Percentiles rank a stretch among this genome's conserved stretches.
phyloP scores from a whole-genome alignment of 2,888 invertebrate genomes.

The Parnassius apollo region DNA sequence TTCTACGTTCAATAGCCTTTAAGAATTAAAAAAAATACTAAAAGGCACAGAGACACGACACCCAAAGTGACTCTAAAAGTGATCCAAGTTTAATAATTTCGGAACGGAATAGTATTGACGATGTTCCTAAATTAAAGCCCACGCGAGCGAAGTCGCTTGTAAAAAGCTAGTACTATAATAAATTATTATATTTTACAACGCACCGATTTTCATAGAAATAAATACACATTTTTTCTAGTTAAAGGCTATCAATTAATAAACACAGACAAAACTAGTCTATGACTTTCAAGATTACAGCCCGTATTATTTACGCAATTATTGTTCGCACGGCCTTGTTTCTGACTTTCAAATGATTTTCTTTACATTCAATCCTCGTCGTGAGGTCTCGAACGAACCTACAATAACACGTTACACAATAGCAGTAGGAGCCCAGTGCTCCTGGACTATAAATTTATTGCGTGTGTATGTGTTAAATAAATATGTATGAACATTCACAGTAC shows the following conservation, averaged over 20 bases:
- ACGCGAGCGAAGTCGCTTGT: too few species aligned
- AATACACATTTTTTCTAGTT: not conserved
- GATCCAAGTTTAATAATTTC: too few species aligned
- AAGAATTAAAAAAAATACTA: too few species aligned
- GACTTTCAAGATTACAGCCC: slow-evolving; percentile 18
- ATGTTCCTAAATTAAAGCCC: too few species aligned
- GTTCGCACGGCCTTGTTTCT: slow-evolving; percentile 10
- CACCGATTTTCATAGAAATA: not conserved
- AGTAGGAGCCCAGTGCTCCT: not conserved
- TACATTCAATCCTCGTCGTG: slow-evolving; percentile 14
- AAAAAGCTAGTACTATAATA: too few species aligned
- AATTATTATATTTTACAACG: too few species aligned
- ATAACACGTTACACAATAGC: slow-evolving; percentile 5
- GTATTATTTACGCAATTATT: slow-evolving; percentile 17
- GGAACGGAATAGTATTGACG: too few species aligned
- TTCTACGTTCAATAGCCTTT: too few species aligned
- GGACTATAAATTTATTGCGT: not conserved
- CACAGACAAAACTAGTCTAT: slow-evolving; percentile 1
- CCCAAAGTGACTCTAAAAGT: too few species aligned
- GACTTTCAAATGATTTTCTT: slow-evolving; percentile 19
- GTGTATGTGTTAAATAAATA: not conserved
- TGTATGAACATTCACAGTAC: not conserved
- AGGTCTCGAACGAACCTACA: not conserved
- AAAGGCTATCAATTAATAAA: not conserved
- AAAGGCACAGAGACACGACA: too few species aligned